Percentiles rank a stretch among this genome's conserved stretches.
Conservation (phyloP, 2,888 invertebrate genomes). For the Actias luna region DNA sequence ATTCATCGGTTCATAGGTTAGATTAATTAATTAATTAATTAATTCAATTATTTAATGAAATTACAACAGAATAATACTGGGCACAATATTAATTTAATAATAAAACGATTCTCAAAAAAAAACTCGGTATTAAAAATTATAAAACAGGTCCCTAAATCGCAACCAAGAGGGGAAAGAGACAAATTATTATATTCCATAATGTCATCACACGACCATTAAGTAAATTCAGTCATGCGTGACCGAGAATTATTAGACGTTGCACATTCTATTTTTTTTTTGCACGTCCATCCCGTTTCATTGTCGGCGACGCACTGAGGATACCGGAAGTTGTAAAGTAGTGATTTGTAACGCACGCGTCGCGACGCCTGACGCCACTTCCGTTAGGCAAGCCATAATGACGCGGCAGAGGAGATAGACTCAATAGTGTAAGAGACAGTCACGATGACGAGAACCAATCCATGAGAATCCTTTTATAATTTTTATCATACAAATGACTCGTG, state of each 20-base stretch:
- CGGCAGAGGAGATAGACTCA: slow-evolving; percentile 42
- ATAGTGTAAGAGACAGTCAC: slow-evolving; percentile 30
- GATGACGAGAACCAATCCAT: background rate
- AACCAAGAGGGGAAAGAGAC: slow-evolving; percentile 54
- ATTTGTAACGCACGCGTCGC: slow-evolving; percentile 82
- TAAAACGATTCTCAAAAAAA: slow-evolving; percentile 40
- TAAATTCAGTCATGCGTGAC: slow-evolving; percentile 63
- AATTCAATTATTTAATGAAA: no score
- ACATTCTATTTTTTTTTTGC: slow-evolving; percentile 53
- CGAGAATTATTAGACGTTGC: slow-evolving; percentile 64
- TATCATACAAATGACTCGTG: no score
- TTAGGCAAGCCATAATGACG: slow-evolving; percentile 68
- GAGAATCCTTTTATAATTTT: background rate
- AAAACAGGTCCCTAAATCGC: slow-evolving; percentile 38
- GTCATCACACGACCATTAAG: slow-evolving; percentile 76
- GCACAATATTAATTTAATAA: background rate
- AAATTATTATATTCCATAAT: slow-evolving; percentile 79
- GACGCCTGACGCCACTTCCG: slow-evolving; percentile 76
- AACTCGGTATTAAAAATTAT: slow-evolving; percentile 50
- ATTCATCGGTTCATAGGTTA: no score
- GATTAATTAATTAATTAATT: no score
- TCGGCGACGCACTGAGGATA: slow-evolving; percentile 56
- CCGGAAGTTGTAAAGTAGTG: slow-evolving; percentile 82
- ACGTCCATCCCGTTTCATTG: slow-evolving; percentile 56
- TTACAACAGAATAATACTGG: background rate